Base-by-base conservation (phyloP, 2,888 invertebrate genomes). In the Eupithecia subfuscata region DNA sequence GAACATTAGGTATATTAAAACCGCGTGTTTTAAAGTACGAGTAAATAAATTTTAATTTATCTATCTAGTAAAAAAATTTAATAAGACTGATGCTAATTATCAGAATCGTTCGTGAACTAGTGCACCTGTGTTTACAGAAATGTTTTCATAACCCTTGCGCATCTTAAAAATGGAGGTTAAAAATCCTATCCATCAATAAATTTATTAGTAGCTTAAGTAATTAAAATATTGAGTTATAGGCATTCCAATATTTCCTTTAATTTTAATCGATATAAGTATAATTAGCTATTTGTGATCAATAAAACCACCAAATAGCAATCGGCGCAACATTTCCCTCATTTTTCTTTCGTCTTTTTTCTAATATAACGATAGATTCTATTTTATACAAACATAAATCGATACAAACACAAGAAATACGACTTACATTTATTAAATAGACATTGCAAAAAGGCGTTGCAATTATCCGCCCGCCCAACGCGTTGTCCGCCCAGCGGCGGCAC, bases 381-480 rank as follows among this genome's bases (percentile, higher is more conserved):
- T 8, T 9, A 40, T 40, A 40, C 2, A n/a, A n/a, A 52, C 8
- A 52, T 0, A 9, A 52, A 1, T 52, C n/a, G 22, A n/a, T 11
- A 22, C 0, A 22, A 45, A 45, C 2, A 52, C 7, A 2, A n/a
- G 11, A 52, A 52, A 22, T 52, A 52, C n/a, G 52, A 56, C 1
- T 22, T 9, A 64, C 34, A 34, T 34, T 64, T 34, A 64, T 34
- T 34, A 34, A 64, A 34, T 34, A 40, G 9, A 8, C 18, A n/a
- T 67, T n/a, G 69, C 63, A 70, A 74, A 77, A 71, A 69, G 81
- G 81, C 80, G 80, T 76, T 74, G 45, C 74, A 74, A 71, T 60
- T 14, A 70, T 70, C 43, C 73, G 43, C 78, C 81, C 79, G 81
- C 81, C 80, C 76, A 60, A 48, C 22, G 40, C 43, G 37, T 22